These are phyloP conservation scores for Semibalanus balanoides DNA, from an alignment of 1,140 invertebrate species.

Conservation along the genomic window DNA sequence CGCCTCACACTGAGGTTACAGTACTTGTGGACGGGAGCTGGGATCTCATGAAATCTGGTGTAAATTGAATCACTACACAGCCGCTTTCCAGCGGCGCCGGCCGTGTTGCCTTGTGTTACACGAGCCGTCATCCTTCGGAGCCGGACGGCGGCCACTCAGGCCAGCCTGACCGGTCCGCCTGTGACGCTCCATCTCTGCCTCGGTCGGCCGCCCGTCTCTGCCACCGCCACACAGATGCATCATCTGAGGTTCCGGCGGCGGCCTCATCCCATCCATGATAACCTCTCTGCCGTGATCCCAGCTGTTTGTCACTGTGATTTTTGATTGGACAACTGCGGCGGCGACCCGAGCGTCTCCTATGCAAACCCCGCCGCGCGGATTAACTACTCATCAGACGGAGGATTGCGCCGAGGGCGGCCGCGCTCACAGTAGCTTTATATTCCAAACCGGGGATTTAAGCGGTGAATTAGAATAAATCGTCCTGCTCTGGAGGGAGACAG, in stretches of 20 bases:
- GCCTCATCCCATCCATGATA: background rate
- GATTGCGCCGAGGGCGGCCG: background rate
- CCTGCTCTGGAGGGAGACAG: background rate
- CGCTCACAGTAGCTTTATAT: background rate
- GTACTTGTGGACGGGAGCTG: no score
- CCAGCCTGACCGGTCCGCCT: no score
- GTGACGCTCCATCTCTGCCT: no score
- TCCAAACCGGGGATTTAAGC: background rate
- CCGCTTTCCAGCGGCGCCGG: no score
- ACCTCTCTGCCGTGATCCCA: background rate
- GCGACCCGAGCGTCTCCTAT: background rate
- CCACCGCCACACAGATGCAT: background rate
- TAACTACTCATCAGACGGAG: background rate
- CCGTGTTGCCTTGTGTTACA: no score
- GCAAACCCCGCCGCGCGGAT: background rate
- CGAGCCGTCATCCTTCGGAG: no score
- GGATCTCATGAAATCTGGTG: no score
- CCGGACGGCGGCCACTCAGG: no score
- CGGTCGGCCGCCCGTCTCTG: no score
- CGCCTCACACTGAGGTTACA: no score
- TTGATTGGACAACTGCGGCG: background rate
- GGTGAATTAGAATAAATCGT: background rate
- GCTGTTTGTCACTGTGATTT: background rate
- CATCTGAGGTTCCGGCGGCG: background rate
- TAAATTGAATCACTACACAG: no score